These are phyloP conservation scores for Cheilosia pagana DNA, from an alignment of 2,888 invertebrate genomes.

Conservation along the genomic window DNA sequence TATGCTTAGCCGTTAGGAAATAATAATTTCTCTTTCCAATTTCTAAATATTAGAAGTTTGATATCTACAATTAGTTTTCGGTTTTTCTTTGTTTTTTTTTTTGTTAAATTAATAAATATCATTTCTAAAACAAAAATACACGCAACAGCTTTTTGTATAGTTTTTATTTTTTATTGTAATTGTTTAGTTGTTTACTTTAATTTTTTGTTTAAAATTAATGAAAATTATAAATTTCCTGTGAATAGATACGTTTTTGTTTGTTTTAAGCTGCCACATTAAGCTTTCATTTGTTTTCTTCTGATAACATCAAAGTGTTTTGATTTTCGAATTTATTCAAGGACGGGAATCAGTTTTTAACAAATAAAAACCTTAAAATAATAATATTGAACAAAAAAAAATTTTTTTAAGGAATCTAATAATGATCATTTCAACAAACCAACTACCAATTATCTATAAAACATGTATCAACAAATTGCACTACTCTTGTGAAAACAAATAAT, in stretches of 20 bases:
- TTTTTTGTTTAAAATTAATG: slow-evolving; percentile 54
- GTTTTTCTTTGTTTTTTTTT: slow-evolving; percentile 28
- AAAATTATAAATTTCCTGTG: slow-evolving; percentile 47
- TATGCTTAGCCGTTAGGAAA: slow-evolving; percentile 42
- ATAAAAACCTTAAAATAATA: slow-evolving; percentile 28
- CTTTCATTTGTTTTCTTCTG: slow-evolving; percentile 73
- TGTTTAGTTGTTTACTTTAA: slow-evolving; percentile 11
- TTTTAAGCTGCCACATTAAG: slow-evolving; percentile 77
- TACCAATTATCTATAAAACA: slow-evolving; percentile 1
- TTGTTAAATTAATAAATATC: slow-evolving; percentile 59
- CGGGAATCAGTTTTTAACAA: slow-evolving; percentile 58
- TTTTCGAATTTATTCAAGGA: slow-evolving; percentile 72
- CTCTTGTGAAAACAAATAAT: slow-evolving; percentile 17
- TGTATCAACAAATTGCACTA: slow-evolving; percentile 47
- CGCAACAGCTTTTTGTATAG: slow-evolving; percentile 76
- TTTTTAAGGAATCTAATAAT: slow-evolving; percentile 35
- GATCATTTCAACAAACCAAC: not conserved
- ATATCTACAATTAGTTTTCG: slow-evolving; percentile 61
- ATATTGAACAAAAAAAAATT: not conserved
- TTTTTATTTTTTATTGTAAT: slow-evolving; percentile 61
- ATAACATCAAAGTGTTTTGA: slow-evolving; percentile 79
- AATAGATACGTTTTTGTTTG: slow-evolving; percentile 31
- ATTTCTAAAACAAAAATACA: slow-evolving; percentile 79
- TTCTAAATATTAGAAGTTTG: slow-evolving; percentile 75
- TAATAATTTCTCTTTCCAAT: slow-evolving; percentile 56